Evolutionary conservation across 2,797 vertebrate genomes (phyloP).

Genomic region (Arnoldichthys spilopterus): DNA sequence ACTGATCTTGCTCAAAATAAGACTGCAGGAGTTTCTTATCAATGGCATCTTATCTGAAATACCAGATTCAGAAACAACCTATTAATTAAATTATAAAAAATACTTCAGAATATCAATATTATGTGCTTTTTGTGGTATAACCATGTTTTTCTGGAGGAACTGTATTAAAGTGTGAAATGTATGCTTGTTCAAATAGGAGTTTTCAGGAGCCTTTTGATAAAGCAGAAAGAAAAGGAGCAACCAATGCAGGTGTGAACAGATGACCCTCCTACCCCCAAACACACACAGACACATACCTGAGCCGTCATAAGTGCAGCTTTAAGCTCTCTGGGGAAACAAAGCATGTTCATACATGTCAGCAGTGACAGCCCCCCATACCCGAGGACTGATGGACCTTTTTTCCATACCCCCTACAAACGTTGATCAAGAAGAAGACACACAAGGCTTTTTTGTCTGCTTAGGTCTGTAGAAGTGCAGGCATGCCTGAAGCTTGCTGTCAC

Average conservation of each 20-base stretch:
- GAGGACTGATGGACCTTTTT: constrained; percentile 32
- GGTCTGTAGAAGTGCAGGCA: constrained; percentile 8
- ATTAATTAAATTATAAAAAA: no score
- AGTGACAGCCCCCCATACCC: constrained; percentile 34
- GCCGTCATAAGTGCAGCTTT: constrained; percentile 22
- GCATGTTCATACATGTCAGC: constrained; percentile 51
- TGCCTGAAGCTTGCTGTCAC: background rate
- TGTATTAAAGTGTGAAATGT: no score
- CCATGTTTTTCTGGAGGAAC: no score
- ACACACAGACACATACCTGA: constrained; percentile 43
- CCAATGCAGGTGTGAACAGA: constrained; percentile 59
- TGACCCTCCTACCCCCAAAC: constrained; percentile 29
- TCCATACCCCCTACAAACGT: constrained; percentile 19
- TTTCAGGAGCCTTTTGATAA: constrained; percentile 30
- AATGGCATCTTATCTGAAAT: no score
- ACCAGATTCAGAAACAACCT: no score
- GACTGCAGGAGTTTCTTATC: no score
- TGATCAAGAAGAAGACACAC: constrained; percentile 26
- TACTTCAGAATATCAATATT: no score
- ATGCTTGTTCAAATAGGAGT: no score
- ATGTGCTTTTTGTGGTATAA: no score
- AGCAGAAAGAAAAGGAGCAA: constrained; percentile 16
- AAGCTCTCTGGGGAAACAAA: constrained; percentile 41
- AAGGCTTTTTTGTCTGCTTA: constrained; percentile 21
- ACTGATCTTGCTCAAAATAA: no score